Base-by-base conservation (phyloP, 2,113 vertebrate species). In the Cyanoramphus novaezelandiae region DNA sequence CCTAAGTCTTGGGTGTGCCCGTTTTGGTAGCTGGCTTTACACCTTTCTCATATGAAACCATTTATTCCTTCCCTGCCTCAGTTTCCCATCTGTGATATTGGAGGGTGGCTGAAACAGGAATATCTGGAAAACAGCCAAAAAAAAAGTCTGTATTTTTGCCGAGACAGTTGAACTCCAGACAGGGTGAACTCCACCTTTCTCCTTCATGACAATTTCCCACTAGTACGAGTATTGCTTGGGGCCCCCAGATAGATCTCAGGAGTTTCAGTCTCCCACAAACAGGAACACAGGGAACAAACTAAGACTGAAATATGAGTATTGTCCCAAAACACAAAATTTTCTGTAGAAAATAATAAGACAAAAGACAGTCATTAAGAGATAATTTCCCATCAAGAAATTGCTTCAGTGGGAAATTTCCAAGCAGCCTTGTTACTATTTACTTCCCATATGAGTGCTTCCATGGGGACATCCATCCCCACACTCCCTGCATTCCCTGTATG, bases 1-100 rank as follows among this genome's bases (percentile, higher is more conserved):
- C 8, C 31, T 16, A 47, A 50, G n/a, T 4, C 33, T 31, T 8
- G 43, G 41, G 31, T 11, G 82, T 78, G 64, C 27, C 50, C 0
- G 0, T 27, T 55, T 43, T 5, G 0, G 13, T 10, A 15, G 5
- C 18, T 13, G 68, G 27, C 9, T 59, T 52, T 43, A 19, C 82
- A 46, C n/a, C 24, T 49, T 63, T 64, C 28, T 63, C 60, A 3
- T 11, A 5, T 0, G 7, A 19, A 85, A 46, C 43, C 2, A 0
- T 39, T 81, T 44, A 15, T 75, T 63, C 19, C 35, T 29, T 50
- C 39, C 2, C 15, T 46, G 70, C 70, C 75, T 74, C 59, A 44
- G 57, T 41, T 72, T 83, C 53, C 59, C 31, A 4, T 9, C 11
- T 41, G 53, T 46, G 69, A 19, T 3, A 6, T 1, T 2, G 31